phyloP scores from a whole-genome alignment of 1,140 invertebrate genomes.

The Eufriesea mexicana region DNA sequence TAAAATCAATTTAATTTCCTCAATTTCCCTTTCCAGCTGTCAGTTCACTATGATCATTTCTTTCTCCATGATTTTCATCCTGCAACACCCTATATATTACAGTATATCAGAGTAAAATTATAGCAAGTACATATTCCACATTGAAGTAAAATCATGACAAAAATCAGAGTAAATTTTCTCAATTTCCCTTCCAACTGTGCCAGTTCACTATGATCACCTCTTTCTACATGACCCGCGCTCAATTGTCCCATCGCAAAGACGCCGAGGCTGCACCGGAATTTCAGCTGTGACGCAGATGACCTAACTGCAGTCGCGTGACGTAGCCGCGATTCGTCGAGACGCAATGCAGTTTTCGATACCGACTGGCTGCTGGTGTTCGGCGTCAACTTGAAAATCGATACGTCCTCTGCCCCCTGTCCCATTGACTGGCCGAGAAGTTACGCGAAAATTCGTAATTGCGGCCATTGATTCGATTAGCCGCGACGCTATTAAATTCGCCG shows the following conservation, averaged over 20 bases:
- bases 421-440: constrained; percentile 13
- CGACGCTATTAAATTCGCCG: constrained; percentile 29
- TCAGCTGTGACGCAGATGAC: background rate
- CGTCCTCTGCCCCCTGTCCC: background rate
- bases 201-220: background rate
- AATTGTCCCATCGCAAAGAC: background rate
- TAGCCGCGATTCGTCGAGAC: constrained; percentile 27
- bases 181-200: no score
- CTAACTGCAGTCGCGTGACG: constrained; percentile 25
- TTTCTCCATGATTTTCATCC: no score
- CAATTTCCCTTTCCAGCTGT: no score
- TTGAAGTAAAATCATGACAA: no score
- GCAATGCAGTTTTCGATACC: constrained; percentile 50
- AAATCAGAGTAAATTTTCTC: no score
- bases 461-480: constrained; percentile 23
- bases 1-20: no score
- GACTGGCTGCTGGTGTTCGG: background rate
- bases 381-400: constrained; percentile 48
- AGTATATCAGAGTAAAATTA: no score
- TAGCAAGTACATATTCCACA: no score
- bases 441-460: constrained; percentile 40
- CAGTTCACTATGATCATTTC: no score
- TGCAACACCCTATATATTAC: no score
- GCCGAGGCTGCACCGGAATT: background rate
- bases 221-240: background rate